Evolutionary conservation across 2,797 vertebrate genomes (phyloP), one percentile per base, ranked within the genome.

Genomic region (Molossus molossus): DNA sequence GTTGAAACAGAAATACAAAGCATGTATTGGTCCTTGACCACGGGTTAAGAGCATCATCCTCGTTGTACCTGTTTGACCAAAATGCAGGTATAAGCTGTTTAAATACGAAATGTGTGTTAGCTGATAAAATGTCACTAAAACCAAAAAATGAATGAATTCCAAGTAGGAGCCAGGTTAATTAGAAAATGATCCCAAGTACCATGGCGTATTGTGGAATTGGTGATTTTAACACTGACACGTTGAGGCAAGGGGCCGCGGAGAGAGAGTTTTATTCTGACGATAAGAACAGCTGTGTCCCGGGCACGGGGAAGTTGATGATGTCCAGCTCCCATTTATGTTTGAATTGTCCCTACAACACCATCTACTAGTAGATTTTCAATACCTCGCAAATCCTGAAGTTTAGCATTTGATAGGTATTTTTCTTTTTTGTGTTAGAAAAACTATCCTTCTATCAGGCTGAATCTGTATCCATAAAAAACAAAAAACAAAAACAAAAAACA

Each of bases 51-150:
- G 27, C 14, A 86, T 80, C 90, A 95, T 80, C 23, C 40, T 53
- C 70, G 29, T 48, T 87, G 57, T 79, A 53, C 57, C 53, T 10
- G 5, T 83, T 87, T 96, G 6, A 93, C 29, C 67, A 92, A 95
- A 14, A 33, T 75, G 37, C 11, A 81, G 58, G 58, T 45, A 94
- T 87, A 93, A 96, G 37, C 57, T 90, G 18, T 91, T 96, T 88
- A 90, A 92, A 75, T 72, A 85, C 80, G 57, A 97, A 96, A 72
- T 21, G 37, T 62, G 37, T 85, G 94, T 94, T 73, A 72, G 57
- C 21, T 95, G 69, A 82, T 67, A 97, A 62, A 86, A 62, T 73
- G 69, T 73, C 72, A 82, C 14, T 70, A 92, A 87, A 37, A 87
- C 50, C 53, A 80, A 65, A 96, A 9, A 15, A 53, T 88, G n/a